phyloP scores from a whole-genome alignment of 2,888 invertebrate genomes.

The Mechanitis messenoides region DNA sequence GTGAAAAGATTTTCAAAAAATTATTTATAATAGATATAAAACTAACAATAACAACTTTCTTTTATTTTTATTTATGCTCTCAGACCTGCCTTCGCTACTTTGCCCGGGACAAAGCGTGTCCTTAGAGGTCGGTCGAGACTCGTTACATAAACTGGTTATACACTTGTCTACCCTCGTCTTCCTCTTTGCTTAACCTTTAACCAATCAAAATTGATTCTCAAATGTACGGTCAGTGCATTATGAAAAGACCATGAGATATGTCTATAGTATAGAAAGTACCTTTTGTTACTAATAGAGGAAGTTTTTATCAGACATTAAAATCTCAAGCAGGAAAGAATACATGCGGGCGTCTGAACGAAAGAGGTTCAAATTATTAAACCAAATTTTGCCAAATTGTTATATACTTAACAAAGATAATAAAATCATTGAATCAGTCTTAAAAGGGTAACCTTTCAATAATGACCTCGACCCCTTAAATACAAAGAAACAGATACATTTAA shows the following conservation, averaged over 20 bases:
- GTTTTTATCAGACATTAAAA: background rate
- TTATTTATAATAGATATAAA: too few relatives aligned
- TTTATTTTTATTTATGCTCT: background rate
- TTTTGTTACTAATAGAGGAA: background rate
- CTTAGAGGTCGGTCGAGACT: conserved; percentile 29
- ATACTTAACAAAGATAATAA: background rate
- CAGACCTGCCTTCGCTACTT: conserved; percentile 28
- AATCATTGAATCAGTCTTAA: too few relatives aligned
- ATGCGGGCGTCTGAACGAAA: background rate
- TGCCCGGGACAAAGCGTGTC: conserved; percentile 36
- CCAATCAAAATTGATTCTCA: conserved; percentile 18
- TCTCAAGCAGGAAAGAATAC: background rate
- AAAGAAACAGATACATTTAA: conserved; percentile 21
- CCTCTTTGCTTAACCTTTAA: conserved; percentile 44
- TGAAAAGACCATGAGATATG: too few relatives aligned
- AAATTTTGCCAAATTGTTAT: background rate
- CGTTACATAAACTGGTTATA: conserved; percentile 55
- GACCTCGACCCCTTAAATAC: conserved; percentile 33
- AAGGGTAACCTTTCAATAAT: conserved; percentile 14
- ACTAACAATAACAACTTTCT: too few relatives aligned
- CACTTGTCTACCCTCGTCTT: conserved; percentile 55
- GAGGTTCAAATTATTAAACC: background rate
- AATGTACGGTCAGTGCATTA: background rate
- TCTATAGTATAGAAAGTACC: too few relatives aligned
- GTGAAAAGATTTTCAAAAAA: too few relatives aligned